phyloP scores from a whole-genome alignment of 2,113 vertebrate species.

The Phylloscopus trochiloides region DNA sequence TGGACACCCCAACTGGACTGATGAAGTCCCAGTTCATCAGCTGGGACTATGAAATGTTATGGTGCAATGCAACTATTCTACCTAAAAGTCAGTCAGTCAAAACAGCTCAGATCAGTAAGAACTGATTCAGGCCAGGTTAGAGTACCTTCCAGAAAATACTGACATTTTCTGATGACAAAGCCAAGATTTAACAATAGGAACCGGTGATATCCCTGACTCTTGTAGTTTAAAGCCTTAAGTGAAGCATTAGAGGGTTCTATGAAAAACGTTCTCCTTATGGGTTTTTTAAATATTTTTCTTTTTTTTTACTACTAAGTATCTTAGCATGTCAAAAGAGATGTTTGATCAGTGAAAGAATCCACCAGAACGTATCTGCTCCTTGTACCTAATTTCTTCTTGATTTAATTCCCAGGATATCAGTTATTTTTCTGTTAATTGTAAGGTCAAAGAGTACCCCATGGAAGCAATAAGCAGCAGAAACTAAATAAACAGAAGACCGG shows the following conservation, averaged over 20 bases:
- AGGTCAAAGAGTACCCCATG: background rate
- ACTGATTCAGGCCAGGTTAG: background rate
- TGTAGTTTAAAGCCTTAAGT: background rate
- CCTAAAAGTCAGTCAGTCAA: background rate
- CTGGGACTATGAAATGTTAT: background rate
- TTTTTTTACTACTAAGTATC: background rate
- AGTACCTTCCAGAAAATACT: background rate
- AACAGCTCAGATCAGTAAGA: background rate
- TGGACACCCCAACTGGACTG: accelerated
- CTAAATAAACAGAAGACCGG: conserved; percentile 37
- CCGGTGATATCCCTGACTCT: background rate
- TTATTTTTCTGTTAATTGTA: conserved; percentile 29
- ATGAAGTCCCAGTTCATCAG: background rate
- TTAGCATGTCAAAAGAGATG: background rate
- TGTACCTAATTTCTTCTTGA: background rate
- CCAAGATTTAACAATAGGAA: background rate
- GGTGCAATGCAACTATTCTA: background rate
- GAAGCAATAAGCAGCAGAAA: conserved; percentile 20
- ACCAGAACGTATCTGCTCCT: background rate
- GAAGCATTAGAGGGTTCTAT: background rate
- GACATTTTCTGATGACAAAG: background rate
- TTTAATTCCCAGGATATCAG: background rate
- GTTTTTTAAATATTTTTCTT: background rate
- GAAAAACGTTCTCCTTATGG: background rate
- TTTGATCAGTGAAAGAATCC: background rate